A percentile compares a stretch with the other conserved stretches of the same genome.
Conservation (phyloP, 2,797 vertebrate species). For the Hydrophis major region DNA sequence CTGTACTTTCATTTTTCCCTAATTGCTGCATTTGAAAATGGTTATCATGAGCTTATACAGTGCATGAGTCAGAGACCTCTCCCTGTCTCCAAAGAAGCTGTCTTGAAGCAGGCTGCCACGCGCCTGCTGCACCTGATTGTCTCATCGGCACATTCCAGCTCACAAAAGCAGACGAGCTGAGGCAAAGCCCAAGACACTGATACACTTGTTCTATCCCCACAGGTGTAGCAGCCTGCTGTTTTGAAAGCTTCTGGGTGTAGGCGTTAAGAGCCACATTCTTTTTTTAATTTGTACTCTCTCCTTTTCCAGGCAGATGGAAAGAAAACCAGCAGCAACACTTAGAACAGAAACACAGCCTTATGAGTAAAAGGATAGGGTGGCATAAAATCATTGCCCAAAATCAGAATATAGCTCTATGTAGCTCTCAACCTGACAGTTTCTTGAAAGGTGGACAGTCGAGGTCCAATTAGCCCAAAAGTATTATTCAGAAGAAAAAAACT, state of each 20-base stretch:
- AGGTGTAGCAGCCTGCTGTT: slow-evolving; percentile 90
- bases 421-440: neutral
- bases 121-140: slow-evolving; percentile 96
- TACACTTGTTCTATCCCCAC: slow-evolving; percentile 96
- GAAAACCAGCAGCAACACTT: slow-evolving; percentile 54
- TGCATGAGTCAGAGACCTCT: slow-evolving; percentile 73
- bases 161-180: slow-evolving; percentile 78
- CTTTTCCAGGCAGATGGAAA: slow-evolving; percentile 60
- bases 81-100: slow-evolving; percentile 73
- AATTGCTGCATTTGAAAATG: slow-evolving; percentile 69
- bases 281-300: slow-evolving; percentile 68
- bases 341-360: slow-evolving; percentile 18
- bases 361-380: slow-evolving; percentile 18
- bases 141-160: slow-evolving; percentile 91
- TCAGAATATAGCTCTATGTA: neutral
- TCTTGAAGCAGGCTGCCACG: slow-evolving; percentile 89
- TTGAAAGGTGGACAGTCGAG: neutral
- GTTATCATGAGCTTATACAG: slow-evolving; percentile 73
- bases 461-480: neutral
- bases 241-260: slow-evolving; percentile 75
- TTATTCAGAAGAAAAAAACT: neutral
- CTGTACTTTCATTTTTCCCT: slow-evolving; percentile 71
- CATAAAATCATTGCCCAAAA: slow-evolving; percentile 43
- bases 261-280: slow-evolving; percentile 72
- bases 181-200: slow-evolving; percentile 87